Evolutionary conservation across 1,140 invertebrate genomes (phyloP).

Genomic region (Drosophila persimilis): DNA sequence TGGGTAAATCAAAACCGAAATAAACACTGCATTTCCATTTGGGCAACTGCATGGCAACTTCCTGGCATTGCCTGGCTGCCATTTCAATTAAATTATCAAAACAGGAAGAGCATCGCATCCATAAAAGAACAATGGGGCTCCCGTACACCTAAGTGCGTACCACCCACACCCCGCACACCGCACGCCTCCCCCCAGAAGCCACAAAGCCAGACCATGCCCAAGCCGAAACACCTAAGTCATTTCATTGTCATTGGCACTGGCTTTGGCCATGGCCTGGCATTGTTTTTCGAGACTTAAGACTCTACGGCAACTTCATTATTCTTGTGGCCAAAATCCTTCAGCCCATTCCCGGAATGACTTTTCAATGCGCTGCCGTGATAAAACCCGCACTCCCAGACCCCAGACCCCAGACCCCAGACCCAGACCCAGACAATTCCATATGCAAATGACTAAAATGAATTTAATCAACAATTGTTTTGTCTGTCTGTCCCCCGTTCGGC

Average conservation of each 20-base stretch:
- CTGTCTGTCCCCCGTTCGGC: not conserved
- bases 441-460: constrained; percentile 79
- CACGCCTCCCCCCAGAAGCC: constrained; percentile 20
- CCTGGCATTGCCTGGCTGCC: constrained; percentile 32
- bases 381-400: constrained; percentile 22
- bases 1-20: constrained; percentile 41
- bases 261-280: constrained; percentile 31
- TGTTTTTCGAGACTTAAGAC: constrained; percentile 75
- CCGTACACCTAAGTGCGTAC: constrained; percentile 65
- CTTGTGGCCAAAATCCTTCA: constrained; percentile 55
- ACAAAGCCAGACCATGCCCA: constrained; percentile 7
- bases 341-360: constrained; percentile 61
- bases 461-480: constrained; percentile 78
- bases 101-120: constrained; percentile 47
- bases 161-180: constrained; percentile 9
- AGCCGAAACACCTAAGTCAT: constrained; percentile 61
- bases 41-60: constrained; percentile 17
- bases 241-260: constrained; percentile 49
- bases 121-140: constrained; percentile 40
- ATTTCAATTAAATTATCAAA: constrained; percentile 81
- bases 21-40: constrained; percentile 65
- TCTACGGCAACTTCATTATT: constrained; percentile 71
- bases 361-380: constrained; percentile 74
- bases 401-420: constrained; percentile 11
- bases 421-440: constrained; percentile 68